Percentiles rank a stretch among this genome's conserved stretches.
Evolutionary conservation across 2,888 invertebrate genomes (phyloP).

Genomic region (Sesamia inferens): DNA sequence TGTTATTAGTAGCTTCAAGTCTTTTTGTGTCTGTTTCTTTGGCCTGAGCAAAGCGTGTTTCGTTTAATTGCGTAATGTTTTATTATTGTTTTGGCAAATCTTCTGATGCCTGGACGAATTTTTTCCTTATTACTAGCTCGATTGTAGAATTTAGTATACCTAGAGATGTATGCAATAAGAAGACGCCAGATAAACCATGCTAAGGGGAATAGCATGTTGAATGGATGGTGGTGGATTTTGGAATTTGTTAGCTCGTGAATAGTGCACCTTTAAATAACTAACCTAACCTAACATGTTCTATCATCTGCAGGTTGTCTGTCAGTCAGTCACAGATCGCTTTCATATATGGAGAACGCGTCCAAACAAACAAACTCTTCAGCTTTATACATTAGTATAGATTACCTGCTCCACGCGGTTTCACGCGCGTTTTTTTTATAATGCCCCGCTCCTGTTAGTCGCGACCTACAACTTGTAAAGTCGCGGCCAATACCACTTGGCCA

Average conservation of each 20-base stretch:
- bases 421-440: no score
- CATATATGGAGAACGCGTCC: no score
- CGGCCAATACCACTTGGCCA: no score
- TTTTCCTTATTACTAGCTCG: not conserved
- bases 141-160: not conserved
- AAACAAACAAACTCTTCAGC: no score
- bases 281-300: not conserved
- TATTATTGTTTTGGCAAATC: not conserved
- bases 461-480: no score
- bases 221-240: not conserved
- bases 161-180: not conserved
- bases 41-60: slow-evolving; percentile 3
- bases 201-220: not conserved
- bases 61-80: no score
- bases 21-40: not conserved
- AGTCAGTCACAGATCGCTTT: not conserved
- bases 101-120: no score
- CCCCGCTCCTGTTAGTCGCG: no score
- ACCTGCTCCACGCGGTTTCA: no score
- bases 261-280: not conserved
- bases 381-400: no score
- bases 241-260: not conserved
- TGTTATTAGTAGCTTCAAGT: slow-evolving; percentile 5
- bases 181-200: not conserved
- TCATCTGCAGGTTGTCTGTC: not conserved